Base-by-base conservation (phyloP, 1,140 invertebrate species). In the Drosophila asahinai region DNA sequence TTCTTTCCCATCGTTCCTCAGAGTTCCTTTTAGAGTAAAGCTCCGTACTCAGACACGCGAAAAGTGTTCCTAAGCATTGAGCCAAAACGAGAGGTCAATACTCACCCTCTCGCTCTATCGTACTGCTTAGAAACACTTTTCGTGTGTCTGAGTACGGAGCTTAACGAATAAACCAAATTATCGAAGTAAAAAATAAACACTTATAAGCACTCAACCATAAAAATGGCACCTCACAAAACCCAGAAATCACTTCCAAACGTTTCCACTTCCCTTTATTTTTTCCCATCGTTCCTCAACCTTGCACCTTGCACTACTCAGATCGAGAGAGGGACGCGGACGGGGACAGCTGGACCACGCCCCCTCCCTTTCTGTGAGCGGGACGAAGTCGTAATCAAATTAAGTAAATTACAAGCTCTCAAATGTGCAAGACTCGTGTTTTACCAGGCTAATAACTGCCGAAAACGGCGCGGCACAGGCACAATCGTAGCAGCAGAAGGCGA, bases 361-460 rank as follows among this genome's bases (percentile, higher is more conserved):
- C 36, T n/a, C 43, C 14, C 30, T 7, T 11, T 3, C 22, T 36
- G 36, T n/a, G 54, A 57, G 14, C 54, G 17, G 25, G 62, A 64
- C 57, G 61, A 59, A 52, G 58, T 78, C 76, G 82, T 90, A 82
- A 91, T 86, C 86, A 90, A 90, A 90, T 90, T 90, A 90, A 90
- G 81, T 86, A 90, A 90, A 90, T 90, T 90, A 90, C 86, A 90
- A 90, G 86, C 86, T 79, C 79, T 86, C 81, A 90, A 89, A 90
- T 89, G 86, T 89, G 84, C 78, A 84, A 90, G 84, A 89, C 84
- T 89, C 86, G 86, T 89, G 86, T 89, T 89, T 90, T 90, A 64
- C 67, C 66, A 66, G 65, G 70, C 86, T 90, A 89, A 89, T 90
- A 89, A 89, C 86, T 90, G 86, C 78, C 84, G 79, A 89, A 89